Evolutionary conservation across 2,113 vertebrate genomes (phyloP), one percentile per base, ranked within the genome.

Genomic region (Cinclus mexicanus): DNA sequence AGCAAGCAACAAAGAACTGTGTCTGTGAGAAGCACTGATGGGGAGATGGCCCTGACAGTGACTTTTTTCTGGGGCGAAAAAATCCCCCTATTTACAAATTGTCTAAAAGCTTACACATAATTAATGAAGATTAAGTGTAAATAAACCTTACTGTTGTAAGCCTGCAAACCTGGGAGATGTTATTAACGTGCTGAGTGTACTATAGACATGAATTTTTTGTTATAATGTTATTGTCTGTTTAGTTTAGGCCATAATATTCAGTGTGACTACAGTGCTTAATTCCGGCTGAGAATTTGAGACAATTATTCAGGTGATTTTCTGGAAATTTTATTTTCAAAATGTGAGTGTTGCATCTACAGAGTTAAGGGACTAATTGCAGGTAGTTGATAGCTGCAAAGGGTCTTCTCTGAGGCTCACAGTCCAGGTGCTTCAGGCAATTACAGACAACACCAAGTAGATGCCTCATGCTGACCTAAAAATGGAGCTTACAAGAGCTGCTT

Each of bases 21-120:
- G 35, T 64, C 2, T 19, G 23, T 70, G 33, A 91, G 61, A 79
- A 79, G 7, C 26, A 64, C 13, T 69, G 31, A 75, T 28, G 16
- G 16, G 33, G 46, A 88, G 35, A 61, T 74, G 47, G 35, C 35
- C 6, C 4, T 67, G 81, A 91, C 3, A 72, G 37, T 68, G 35
- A 25, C 19, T 19, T 11, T 72, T 59, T 72, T 46, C 21, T 4
- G 1, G 4, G 13, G 4, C 1, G 1, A 3, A 4, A 11, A 31
- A 11, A 1, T 6, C 1, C 0, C 5, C 7, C 12, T 49, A 26
- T 71, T 68, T 44, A 69, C 3, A 55, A 2, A 4, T 14, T 46
- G 18, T 42, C 14, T 79, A 23, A 79, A 87, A 79, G 12, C 7
- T 64, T 82, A 50, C 4, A 50, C 1, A 10, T 31, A 56, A 64